Conservation (phyloP, 1,140 invertebrate genomes). For the Trissolcus basalis region DNA sequence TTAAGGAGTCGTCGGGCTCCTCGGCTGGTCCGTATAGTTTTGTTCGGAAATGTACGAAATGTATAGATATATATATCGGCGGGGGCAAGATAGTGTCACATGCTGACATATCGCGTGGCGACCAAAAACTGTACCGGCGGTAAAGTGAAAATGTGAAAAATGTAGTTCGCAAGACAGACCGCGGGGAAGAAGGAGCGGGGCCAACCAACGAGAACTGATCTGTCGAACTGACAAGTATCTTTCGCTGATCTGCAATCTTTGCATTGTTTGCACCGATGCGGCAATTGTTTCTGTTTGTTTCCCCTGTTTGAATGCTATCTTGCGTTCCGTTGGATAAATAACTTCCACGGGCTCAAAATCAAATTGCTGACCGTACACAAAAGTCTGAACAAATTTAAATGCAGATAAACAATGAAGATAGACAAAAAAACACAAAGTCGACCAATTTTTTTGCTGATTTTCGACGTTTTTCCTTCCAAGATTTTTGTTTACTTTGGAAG, state of each 20-base stretch:
- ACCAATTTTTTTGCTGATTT: too few species aligned
- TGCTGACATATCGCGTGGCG: conserved; percentile 33
- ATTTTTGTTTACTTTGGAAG: too few species aligned
- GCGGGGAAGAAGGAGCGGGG: neutral
- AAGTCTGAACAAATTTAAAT: neutral
- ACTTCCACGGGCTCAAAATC: neutral
- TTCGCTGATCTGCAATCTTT: conserved; percentile 44
- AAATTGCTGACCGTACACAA: neutral
- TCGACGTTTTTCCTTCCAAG: too few species aligned
- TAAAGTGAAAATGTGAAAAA: conserved; percentile 56
- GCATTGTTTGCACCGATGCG: conserved; percentile 23
- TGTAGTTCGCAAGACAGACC: conserved; percentile 1
- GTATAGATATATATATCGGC: conserved; percentile 9
- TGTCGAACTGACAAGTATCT: conserved; percentile 39
- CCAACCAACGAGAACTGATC: conserved; percentile 17
- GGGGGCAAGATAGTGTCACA: conserved; percentile 40
- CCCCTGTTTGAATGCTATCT: neutral
- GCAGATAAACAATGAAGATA: neutral
- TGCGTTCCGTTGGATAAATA: neutral
- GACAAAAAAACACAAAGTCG: too few species aligned
- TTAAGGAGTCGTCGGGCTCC: conserved; percentile 34
- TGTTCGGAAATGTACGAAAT: conserved; percentile 22
- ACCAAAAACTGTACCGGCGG: conserved; percentile 26
- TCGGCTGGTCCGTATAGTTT: neutral
- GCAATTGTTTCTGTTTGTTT: conserved; percentile 29